Conservation (phyloP, 2,888 invertebrate genomes). For the Polyploca ridens region DNA sequence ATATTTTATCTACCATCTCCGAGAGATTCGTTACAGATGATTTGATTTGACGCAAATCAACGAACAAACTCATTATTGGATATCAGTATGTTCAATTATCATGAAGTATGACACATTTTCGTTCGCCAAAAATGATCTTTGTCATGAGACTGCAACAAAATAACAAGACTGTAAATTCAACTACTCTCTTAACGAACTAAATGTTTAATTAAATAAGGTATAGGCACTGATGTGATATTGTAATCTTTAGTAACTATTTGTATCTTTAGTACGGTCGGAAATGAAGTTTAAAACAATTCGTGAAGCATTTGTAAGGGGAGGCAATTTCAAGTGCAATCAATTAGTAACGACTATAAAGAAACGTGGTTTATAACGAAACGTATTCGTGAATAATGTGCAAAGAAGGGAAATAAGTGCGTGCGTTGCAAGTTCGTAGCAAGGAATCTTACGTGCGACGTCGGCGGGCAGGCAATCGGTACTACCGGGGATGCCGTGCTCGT, state of each 20-base stretch:
- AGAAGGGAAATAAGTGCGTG: slow-evolving; percentile 53
- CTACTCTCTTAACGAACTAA: not conserved
- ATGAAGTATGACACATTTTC: slow-evolving; percentile 5
- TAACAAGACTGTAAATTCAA: not conserved
- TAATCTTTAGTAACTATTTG: no score
- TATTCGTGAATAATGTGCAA: not conserved
- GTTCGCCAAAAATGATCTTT: not conserved
- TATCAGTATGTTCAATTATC: not conserved
- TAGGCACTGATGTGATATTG: no score
- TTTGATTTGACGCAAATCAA: slow-evolving; percentile 79
- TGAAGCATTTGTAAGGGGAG: no score
- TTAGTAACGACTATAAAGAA: not conserved
- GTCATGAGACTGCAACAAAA: slow-evolving; percentile 24
- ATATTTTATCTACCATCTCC: slow-evolving; percentile 80
- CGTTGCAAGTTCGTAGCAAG: slow-evolving; percentile 62
- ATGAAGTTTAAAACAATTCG: not conserved
- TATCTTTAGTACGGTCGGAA: no score
- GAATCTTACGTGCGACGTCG: slow-evolving; percentile 78
- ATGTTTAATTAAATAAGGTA: no score
- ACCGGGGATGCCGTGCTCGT: slow-evolving; percentile 59
- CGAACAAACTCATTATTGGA: slow-evolving; percentile 75
- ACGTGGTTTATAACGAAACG: not conserved
- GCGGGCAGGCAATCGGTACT: slow-evolving; percentile 74
- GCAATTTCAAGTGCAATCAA: not conserved
- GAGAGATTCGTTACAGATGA: slow-evolving; percentile 78